Conservation (phyloP, 2,888 invertebrate genomes). For the Silvanus unidentatus region DNA sequence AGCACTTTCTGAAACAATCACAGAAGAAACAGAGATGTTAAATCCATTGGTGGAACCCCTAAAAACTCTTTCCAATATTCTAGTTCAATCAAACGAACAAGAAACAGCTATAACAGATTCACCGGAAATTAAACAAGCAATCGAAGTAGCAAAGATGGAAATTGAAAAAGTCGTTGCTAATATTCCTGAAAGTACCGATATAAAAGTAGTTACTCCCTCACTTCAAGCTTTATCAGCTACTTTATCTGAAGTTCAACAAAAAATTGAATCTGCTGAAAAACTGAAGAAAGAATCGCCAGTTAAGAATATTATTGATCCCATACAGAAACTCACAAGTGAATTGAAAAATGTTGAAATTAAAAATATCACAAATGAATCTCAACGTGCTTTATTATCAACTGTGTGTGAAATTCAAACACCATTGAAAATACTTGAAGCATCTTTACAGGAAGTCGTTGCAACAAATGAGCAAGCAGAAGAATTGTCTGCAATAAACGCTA, state of each 20-base stretch:
- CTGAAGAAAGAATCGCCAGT: background rate
- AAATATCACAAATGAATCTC: background rate
- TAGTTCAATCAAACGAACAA: slow-evolving; percentile 8
- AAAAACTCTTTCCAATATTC: slow-evolving; percentile 18
- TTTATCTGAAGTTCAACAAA: background rate
- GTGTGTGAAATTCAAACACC: slow-evolving; percentile 4
- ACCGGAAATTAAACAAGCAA: slow-evolving; percentile 9
- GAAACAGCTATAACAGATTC: background rate
- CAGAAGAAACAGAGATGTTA: slow-evolving; percentile 14
- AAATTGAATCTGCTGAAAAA: slow-evolving; percentile 4
- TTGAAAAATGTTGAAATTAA: background rate
- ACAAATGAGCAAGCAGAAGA: slow-evolving; percentile 2
- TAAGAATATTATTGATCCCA: background rate
- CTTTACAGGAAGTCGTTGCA: slow-evolving; percentile 6
- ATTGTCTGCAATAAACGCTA: slow-evolving; percentile 2
- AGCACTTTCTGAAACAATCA: slow-evolving; percentile 7
- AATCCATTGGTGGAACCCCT: slow-evolving; percentile 23
- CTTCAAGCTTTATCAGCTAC: background rate
- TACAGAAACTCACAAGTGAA: slow-evolving; percentile 2
- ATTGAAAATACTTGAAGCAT: slow-evolving; percentile 9
- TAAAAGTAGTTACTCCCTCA: background rate
- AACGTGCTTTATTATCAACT: background rate
- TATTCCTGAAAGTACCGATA: background rate
- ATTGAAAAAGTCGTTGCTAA: slow-evolving; percentile 5
- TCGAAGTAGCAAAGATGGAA: slow-evolving; percentile 6